These are phyloP conservation scores for Lordiphosa clarofinis DNA, from an alignment of 1,140 invertebrate species.

Conservation along the genomic window DNA sequence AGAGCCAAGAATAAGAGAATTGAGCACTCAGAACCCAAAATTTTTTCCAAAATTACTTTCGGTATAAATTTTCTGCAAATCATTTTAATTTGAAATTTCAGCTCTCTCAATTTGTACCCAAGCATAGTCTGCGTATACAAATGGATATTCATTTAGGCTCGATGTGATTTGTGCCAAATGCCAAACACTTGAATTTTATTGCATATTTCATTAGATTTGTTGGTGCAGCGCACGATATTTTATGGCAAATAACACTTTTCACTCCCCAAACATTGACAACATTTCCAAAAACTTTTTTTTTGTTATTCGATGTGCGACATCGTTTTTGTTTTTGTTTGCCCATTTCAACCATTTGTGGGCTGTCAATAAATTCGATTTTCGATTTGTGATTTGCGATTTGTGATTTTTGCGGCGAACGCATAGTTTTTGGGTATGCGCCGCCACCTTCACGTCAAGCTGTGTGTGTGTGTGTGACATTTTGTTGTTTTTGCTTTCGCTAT, in stretches of 20 bases:
- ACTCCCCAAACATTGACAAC: constrained; percentile 21
- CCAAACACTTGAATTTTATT: constrained; percentile 72
- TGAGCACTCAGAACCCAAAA: no score
- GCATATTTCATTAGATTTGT: constrained; percentile 73
- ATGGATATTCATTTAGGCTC: constrained; percentile 38
- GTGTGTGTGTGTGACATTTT: constrained; percentile 1
- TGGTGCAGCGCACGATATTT: constrained; percentile 48
- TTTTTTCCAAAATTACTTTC: no score
- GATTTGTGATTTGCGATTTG: constrained; percentile 63
- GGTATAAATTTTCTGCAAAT: no score
- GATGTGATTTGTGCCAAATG: constrained; percentile 57
- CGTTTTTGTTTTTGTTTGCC: constrained; percentile 43
- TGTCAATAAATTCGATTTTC: constrained; percentile 77
- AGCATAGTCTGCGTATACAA: no score
- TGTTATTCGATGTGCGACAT: constrained; percentile 25
- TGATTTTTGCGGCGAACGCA: constrained; percentile 24
- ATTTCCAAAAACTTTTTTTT: constrained; percentile 42
- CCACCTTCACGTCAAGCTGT: constrained; percentile 20
- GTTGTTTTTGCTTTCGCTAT: not conserved
- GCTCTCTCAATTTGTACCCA: no score
- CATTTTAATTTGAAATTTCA: no score
- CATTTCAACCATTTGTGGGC: constrained; percentile 60
- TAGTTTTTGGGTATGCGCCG: constrained; percentile 42
- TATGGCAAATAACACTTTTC: constrained; percentile 46
- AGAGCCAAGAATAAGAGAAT: no score